These are phyloP conservation scores for Ctena decussata DNA, from an alignment of 2,888 invertebrate genomes.

Conservation along the genomic window DNA sequence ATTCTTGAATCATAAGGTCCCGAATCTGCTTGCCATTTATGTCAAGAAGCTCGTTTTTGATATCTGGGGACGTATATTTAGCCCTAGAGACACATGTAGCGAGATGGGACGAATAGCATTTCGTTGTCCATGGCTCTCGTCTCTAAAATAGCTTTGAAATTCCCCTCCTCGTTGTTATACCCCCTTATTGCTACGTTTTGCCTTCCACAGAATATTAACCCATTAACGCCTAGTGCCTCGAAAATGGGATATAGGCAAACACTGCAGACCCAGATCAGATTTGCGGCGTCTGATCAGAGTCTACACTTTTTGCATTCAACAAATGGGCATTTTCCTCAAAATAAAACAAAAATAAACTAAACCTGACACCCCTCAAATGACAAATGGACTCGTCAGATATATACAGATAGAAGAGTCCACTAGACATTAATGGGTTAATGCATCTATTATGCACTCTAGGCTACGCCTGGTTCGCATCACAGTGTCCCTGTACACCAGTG, in stretches of 20 bases:
- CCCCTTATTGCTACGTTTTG: conserved; percentile 31
- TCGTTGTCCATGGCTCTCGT: conserved; percentile 8
- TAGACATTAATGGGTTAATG: too few species aligned
- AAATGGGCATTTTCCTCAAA: too few species aligned
- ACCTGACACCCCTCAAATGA: too few species aligned
- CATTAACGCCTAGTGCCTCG: too few species aligned
- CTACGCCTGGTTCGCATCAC: conserved; percentile 10
- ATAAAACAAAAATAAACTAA: too few species aligned
- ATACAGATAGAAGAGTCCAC: too few species aligned
- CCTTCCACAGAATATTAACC: conserved; percentile 38
- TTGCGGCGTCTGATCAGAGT: too few species aligned
- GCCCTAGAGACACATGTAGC: background rate
- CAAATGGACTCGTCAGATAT: too few species aligned
- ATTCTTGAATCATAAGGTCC: background rate
- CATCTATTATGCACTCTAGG: conserved; percentile 15
- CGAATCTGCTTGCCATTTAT: conserved; percentile 11
- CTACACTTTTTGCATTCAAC: too few species aligned
- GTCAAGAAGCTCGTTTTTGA: conserved; percentile 30
- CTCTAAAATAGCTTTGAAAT: conserved; percentile 1
- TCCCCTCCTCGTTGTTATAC: conserved; percentile 18
- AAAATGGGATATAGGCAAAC: too few species aligned
- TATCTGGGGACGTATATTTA: conserved; percentile 25
- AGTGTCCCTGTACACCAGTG: background rate
- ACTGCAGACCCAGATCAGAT: too few species aligned
- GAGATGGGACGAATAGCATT: conserved; percentile 1